phyloP scores from a whole-genome alignment of 1,140 invertebrate genomes.

The Drosophila suzukii region DNA sequence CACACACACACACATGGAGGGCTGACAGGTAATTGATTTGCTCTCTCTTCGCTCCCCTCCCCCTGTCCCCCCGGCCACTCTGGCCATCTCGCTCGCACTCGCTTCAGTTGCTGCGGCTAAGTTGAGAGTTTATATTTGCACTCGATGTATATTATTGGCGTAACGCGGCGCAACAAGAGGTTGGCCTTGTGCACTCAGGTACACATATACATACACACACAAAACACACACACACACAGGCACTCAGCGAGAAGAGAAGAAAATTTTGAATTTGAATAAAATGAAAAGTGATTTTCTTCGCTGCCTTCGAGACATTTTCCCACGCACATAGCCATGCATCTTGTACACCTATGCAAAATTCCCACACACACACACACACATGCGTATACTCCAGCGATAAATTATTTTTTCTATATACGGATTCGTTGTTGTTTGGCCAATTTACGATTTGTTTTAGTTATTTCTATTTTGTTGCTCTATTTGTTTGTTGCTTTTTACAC shows the following conservation, averaged over 20 bases:
- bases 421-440: constrained; percentile 17
- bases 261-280: constrained; percentile 39
- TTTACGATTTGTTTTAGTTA: constrained; percentile 41
- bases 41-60: constrained; percentile 19
- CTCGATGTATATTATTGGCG: constrained; percentile 43
- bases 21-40: constrained; percentile 51
- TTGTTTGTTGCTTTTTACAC: constrained; percentile 45
- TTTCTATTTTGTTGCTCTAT: constrained; percentile 15
- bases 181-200: constrained; percentile 66
- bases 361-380: constrained; percentile 15
- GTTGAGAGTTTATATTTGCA: constrained; percentile 54
- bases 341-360: constrained; percentile 5
- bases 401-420: constrained; percentile 20
- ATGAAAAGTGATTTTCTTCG: constrained; percentile 45
- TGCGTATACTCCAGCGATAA: constrained; percentile 16
- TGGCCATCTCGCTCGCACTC: constrained; percentile 10
- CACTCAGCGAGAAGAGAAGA: constrained; percentile 20
- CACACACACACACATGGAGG: constrained; percentile 16
- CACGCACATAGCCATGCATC: constrained; percentile 30
- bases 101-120: constrained; percentile 29
- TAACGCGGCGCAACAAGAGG: constrained; percentile 77
- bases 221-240: constrained; percentile 1
- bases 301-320: constrained; percentile 37
- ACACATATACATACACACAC: constrained; percentile 47
- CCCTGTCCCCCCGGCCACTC: neutral